These are phyloP conservation scores for Phalacrocorax carbo DNA, from an alignment of 2,113 vertebrate species.

Conservation along the genomic window DNA sequence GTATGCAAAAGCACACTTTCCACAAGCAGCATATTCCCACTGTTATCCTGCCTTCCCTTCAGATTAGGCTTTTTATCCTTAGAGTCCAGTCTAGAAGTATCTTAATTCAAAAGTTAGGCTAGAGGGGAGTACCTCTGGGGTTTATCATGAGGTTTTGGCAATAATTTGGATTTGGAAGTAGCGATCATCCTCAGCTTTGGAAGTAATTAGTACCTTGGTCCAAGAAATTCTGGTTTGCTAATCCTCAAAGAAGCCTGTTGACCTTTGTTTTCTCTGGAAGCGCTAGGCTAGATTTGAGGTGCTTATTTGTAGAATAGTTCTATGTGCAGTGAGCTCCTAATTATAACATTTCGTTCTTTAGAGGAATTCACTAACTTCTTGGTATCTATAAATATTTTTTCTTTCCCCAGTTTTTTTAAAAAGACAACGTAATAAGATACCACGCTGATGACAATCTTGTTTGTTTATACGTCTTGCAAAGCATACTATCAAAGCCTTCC, in stretches of 20 bases:
- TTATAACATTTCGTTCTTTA: conserved; percentile 48
- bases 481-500: conserved; percentile 14
- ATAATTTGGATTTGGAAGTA: conserved; percentile 7
- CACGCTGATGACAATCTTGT: not conserved
- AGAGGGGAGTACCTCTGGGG: not conserved
- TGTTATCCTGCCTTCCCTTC: not conserved
- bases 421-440: conserved; percentile 19
- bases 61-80: not conserved
- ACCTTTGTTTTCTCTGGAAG: conserved; percentile 58
- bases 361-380: conserved; percentile 45
- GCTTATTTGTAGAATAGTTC: conserved; percentile 58
- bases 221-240: conserved; percentile 57
- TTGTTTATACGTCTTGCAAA: conserved; percentile 13
- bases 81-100: not conserved
- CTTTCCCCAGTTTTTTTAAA: not conserved
- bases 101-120: conserved; percentile 2
- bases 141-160: conserved; percentile 37
- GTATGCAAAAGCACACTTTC: not conserved
- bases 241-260: conserved; percentile 39
- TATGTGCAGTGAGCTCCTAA: conserved; percentile 34
- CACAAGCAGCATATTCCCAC: not conserved
- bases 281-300: conserved; percentile 26
- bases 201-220: conserved; percentile 38
- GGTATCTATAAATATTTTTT: conserved; percentile 48
- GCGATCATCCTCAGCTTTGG: conserved; percentile 12